Evolutionary conservation across 2,797 vertebrate genomes (phyloP).

Genomic region (Leptatherina wallacei): DNA sequence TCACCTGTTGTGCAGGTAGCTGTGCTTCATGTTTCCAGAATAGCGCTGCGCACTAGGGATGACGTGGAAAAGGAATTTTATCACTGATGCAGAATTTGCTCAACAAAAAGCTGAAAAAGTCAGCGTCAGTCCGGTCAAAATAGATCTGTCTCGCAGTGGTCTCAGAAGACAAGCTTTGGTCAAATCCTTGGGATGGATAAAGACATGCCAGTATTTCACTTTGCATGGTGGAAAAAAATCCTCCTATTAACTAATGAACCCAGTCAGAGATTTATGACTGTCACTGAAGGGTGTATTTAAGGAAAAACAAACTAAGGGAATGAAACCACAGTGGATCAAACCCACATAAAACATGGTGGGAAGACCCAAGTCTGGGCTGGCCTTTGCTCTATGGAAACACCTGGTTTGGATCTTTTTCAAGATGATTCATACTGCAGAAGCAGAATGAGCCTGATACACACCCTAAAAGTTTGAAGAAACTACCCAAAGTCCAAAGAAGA

Average conservation of each 20-base stretch:
- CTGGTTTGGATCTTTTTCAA: slow-evolving; percentile 2
- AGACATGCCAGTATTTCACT: background rate
- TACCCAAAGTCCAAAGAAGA: background rate
- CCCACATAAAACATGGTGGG: background rate
- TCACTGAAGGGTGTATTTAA: background rate
- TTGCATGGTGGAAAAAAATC: background rate
- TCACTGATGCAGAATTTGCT: background rate
- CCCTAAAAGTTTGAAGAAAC: background rate
- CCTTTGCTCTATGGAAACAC: slow-evolving; percentile 1
- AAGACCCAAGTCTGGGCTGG: background rate
- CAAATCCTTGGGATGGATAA: background rate
- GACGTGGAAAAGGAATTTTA: background rate
- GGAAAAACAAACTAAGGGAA: background rate
- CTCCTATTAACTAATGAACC: background rate
- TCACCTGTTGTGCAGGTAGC: background rate
- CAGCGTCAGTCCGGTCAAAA: background rate
- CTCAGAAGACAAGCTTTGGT: background rate
- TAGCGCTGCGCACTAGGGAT: background rate
- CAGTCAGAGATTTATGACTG: background rate
- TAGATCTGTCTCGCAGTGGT: background rate
- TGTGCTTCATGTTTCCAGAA: background rate
- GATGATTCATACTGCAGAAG: slow-evolving; percentile 6
- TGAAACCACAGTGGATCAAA: background rate
- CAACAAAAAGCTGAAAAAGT: background rate
- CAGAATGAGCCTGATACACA: background rate